Evolutionary conservation across 2,113 vertebrate species (phyloP).

Genomic region (Trichechus manatus): DNA sequence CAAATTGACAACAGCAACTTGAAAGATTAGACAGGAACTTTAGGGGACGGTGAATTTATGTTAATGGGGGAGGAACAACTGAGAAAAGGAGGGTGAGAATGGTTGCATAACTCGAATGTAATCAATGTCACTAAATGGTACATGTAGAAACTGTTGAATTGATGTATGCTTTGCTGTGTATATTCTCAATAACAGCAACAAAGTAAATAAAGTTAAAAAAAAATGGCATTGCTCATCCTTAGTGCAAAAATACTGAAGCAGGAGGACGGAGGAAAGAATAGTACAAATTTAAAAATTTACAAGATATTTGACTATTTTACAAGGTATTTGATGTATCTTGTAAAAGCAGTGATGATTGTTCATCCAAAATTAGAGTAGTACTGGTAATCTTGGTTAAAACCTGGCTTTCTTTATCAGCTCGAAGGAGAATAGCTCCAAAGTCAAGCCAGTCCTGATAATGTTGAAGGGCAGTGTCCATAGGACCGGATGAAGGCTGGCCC

Average conservation of each 20-base stretch:
- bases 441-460: background rate
- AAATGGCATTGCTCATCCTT: conserved; percentile 82
- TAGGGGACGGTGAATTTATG: too few species aligned
- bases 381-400: background rate
- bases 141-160: too few species aligned
- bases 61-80: too few species aligned
- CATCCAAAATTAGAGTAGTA: background rate
- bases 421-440: background rate
- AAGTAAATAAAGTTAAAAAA: too few species aligned
- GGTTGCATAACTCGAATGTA: too few species aligned
- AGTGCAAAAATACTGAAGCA: conserved; percentile 85
- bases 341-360: conserved; percentile 68
- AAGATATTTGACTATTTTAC: conserved; percentile 84
- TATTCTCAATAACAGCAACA: too few species aligned
- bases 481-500: background rate
- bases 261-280: conserved; percentile 80
- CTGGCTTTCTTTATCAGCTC: conserved; percentile 73
- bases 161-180: too few species aligned
- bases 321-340: conserved; percentile 84
- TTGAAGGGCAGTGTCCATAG: background rate
- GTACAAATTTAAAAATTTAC: conserved; percentile 83
- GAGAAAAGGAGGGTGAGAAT: too few species aligned
- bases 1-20: too few species aligned
- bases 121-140: too few species aligned
- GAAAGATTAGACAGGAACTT: too few species aligned